phyloP scores from a whole-genome alignment of 1,140 invertebrate species.

The Meloidogyne hapla region DNA sequence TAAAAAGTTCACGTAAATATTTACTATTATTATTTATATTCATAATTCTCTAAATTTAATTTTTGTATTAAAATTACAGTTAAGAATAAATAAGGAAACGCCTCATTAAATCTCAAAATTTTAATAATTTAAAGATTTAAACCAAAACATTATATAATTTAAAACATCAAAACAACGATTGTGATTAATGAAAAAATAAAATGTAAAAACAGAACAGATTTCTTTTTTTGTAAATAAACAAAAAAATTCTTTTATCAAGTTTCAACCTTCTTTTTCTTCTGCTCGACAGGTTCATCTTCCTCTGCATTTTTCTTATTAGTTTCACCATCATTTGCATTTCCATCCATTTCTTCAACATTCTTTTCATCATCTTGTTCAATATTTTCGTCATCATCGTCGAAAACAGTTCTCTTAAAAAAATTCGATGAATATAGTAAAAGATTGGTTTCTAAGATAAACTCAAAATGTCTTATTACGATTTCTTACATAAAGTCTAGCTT shows the following conservation, averaged over 20 bases:
- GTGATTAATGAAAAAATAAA: background rate
- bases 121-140: background rate
- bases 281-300: background rate
- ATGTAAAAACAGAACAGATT: background rate
- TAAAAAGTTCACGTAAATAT: conserved; percentile 1
- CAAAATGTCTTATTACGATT: too few species aligned
- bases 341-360: background rate
- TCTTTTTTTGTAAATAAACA: background rate
- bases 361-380: background rate
- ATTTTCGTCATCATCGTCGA: conserved; percentile 33
- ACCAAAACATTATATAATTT: background rate
- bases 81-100: too few species aligned
- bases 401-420: conserved; percentile 38
- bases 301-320: background rate
- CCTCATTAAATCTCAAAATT: background rate
- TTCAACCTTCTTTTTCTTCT: background rate
- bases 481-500: too few species aligned
- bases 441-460: too few species aligned
- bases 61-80: background rate
- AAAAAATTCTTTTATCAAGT: background rate
- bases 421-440: background rate
- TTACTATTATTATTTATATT: too few species aligned
- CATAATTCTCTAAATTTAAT: background rate
- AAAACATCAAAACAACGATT: background rate
- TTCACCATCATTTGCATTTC: background rate